Percentiles rank a stretch among this genome's conserved stretches.
Conservation (phyloP, 2,113 vertebrate genomes). For the Xenus cinereus region DNA sequence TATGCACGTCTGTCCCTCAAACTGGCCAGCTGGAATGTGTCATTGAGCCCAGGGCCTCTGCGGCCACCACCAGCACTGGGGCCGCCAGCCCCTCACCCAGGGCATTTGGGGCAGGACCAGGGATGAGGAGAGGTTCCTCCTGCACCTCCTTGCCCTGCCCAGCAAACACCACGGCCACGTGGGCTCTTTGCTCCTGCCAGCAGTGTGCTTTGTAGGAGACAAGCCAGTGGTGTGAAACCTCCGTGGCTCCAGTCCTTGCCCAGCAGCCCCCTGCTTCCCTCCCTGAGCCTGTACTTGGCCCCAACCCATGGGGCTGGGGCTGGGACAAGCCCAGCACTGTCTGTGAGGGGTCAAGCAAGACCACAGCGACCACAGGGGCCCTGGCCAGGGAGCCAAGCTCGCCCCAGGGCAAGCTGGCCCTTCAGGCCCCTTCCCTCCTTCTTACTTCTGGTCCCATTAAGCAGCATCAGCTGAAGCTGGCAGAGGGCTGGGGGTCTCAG, state of each 20-base stretch:
- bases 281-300: neutral
- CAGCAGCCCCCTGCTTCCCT: neutral
- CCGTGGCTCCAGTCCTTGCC: rapidly evolving
- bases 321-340: neutral
- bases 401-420: rapidly evolving
- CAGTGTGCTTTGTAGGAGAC: neutral
- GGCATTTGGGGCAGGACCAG: neutral
- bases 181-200: neutral
- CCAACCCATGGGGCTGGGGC: rapidly evolving
- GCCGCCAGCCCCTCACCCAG: neutral
- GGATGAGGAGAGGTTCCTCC: neutral
- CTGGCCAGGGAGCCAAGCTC: neutral
- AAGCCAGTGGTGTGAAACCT: rapidly evolving
- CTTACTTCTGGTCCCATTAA: neutral
- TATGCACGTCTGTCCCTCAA: rapidly evolving
- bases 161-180: rapidly evolving
- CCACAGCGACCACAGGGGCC: rapidly evolving
- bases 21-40: neutral
- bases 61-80: neutral
- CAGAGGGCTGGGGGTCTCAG: neutral
- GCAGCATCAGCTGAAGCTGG: neutral
- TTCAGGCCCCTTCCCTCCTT: neutral
- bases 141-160: neutral
- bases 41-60: neutral
- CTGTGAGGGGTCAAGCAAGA: neutral